These are phyloP conservation scores for Neogale vison DNA, from an alignment of 2,113 vertebrate genomes.

Conservation along the genomic window DNA sequence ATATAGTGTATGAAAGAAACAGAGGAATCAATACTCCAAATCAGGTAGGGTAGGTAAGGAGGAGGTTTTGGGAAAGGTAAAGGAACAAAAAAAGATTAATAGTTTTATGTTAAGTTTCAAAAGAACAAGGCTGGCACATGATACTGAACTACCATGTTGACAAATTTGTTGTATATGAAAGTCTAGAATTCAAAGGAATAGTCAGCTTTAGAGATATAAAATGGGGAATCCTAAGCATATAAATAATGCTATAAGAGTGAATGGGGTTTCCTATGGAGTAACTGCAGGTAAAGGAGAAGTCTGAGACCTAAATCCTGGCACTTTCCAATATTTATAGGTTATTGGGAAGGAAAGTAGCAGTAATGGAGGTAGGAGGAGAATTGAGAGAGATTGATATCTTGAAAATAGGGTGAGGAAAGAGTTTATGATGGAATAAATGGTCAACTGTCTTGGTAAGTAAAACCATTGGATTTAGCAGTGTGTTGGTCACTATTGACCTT, in stretches of 20 bases:
- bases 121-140: too few species aligned
- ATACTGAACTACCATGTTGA: not conserved
- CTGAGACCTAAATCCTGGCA: not conserved
- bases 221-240: not conserved
- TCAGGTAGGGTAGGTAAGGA: not conserved
- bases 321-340: not conserved
- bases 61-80: not conserved
- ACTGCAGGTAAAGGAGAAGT: not conserved
- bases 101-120: not conserved
- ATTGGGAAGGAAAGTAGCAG: not conserved
- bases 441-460: not conserved
- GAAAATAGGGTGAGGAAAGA: not conserved
- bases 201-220: not conserved
- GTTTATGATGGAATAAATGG: not conserved
- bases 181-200: not conserved
- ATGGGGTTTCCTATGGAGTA: not conserved
- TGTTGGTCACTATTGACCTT: not conserved
- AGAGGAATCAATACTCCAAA: not conserved
- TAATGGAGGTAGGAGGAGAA: not conserved
- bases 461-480: not conserved
- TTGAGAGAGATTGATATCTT: not conserved
- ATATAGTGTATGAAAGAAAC: not conserved
- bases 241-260: not conserved
- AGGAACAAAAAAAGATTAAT: not conserved
- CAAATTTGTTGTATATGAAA: not conserved